Evolutionary conservation across 2,888 invertebrate species (phyloP).

Genomic region (Plagiodera versicolora): DNA sequence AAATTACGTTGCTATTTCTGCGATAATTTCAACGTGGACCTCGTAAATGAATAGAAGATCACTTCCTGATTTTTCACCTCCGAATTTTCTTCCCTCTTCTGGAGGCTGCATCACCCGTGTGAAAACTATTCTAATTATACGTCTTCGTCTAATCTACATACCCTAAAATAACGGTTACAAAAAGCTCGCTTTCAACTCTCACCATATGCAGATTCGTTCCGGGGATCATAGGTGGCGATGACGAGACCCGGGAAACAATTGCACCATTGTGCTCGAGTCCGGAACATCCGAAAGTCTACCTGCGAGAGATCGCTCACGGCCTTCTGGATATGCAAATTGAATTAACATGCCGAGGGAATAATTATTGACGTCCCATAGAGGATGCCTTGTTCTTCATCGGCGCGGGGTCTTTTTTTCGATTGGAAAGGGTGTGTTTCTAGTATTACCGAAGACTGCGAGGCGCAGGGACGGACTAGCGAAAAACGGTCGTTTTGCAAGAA

Average conservation of each 20-base stretch:
- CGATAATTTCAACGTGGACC: no score
- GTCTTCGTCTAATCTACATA: slow-evolving; percentile 10
- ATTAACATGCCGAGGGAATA: slow-evolving; percentile 45
- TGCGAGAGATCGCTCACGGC: slow-evolving; percentile 24
- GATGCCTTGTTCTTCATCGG: slow-evolving; percentile 26
- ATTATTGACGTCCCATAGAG: slow-evolving; percentile 38
- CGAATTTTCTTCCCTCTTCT: neutral
- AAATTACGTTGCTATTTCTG: no score
- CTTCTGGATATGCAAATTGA: slow-evolving; percentile 45
- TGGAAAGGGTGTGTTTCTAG: slow-evolving; percentile 16
- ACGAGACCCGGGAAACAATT: slow-evolving; percentile 46
- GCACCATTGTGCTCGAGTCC: slow-evolving; percentile 37
- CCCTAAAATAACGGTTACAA: slow-evolving; percentile 21
- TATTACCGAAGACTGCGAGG: slow-evolving; percentile 13
- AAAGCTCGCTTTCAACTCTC: slow-evolving; percentile 15
- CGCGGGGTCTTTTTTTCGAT: neutral
- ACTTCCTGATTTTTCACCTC: no score
- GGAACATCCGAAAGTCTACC: slow-evolving; percentile 39
- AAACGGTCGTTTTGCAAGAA: no score
- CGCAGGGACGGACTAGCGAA: slow-evolving; percentile 17
- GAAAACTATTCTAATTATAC: slow-evolving; percentile 14
- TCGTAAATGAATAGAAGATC: no score
- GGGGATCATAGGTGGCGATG: slow-evolving; percentile 48
- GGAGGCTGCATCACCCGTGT: neutral
- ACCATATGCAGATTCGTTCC: slow-evolving; percentile 52